Percentiles rank a stretch among this genome's conserved stretches.
These are phyloP conservation scores for Zeus faber DNA, from an alignment of 2,113 vertebrate genomes.

Conservation along the genomic window DNA sequence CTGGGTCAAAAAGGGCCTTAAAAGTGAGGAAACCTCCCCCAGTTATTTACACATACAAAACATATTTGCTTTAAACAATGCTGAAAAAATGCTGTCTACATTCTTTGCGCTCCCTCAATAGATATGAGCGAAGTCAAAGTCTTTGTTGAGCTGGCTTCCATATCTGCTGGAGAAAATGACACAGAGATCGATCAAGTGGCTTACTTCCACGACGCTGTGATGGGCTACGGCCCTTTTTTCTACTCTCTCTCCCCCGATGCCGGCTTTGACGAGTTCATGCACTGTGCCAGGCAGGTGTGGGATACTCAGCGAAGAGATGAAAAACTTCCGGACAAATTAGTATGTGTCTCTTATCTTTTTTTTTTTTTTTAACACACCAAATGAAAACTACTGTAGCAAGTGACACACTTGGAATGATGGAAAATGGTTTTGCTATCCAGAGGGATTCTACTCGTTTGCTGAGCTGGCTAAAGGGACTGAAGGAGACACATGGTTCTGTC, in stretches of 20 bases:
- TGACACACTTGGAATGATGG: conserved; percentile 1
- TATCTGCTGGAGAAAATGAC: conserved; percentile 78
- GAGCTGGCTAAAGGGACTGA: conserved; percentile 70
- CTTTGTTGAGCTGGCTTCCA: conserved; percentile 73
- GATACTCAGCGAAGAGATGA: conserved; percentile 59
- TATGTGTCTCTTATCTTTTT: not conserved
- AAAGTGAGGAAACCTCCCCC: conserved; percentile 30
- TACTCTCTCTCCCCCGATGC: conserved; percentile 47
- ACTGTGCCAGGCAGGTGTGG: conserved; percentile 60
- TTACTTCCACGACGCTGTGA: conserved; percentile 71
- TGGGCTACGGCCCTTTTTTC: conserved; percentile 69
- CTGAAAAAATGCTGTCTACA: not conserved
- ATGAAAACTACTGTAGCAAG: not conserved
- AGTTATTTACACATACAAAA: not conserved
- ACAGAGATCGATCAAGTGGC: conserved; percentile 71
- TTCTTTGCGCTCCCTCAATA: conserved; percentile 17
- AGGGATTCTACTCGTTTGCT: conserved; percentile 59
- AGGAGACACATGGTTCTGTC: conserved; percentile 77
- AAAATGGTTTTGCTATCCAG: conserved; percentile 41
- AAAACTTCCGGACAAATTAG: conserved; percentile 70
- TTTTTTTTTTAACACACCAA: too few species aligned
- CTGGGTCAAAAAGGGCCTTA: conserved; percentile 66
- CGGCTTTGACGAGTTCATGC: conserved; percentile 59
- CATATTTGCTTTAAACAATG: not conserved
- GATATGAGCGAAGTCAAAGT: conserved; percentile 72